Conservation (phyloP, 2,797 vertebrate genomes). For the Tangara arthus region DNA sequence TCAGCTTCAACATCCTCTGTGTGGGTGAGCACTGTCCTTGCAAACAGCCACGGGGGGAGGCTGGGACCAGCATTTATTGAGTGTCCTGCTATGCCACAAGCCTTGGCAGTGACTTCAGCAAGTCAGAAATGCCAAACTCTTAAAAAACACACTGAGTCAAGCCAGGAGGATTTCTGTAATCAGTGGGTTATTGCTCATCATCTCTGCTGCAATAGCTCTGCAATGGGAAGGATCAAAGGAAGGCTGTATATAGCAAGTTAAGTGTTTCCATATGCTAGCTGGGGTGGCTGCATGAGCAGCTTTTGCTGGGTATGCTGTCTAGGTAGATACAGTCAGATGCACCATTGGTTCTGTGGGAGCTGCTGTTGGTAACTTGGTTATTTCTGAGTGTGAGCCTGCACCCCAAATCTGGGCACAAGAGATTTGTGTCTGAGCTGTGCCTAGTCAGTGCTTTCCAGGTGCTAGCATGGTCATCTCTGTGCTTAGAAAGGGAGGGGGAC, state of each 20-base stretch:
- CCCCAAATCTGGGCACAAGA: neutral
- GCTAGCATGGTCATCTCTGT: neutral
- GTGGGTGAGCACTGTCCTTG: slow-evolving; percentile 85
- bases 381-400: neutral
- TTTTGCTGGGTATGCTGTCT: neutral
- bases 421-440: neutral
- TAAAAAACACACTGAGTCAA: neutral
- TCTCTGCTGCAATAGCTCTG: neutral
- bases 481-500: neutral
- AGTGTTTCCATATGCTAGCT: neutral
- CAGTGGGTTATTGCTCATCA: neutral
- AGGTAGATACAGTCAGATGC: neutral
- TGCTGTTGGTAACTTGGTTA: neutral
- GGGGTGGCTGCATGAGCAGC: neutral
- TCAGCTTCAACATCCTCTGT: slow-evolving; percentile 99
- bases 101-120: neutral
- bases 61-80: neutral
- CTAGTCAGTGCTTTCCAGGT: neutral
- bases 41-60: neutral
- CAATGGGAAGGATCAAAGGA: neutral
- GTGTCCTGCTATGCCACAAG: neutral
- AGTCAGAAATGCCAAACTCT: neutral
- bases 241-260: neutral
- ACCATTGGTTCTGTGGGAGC: neutral
- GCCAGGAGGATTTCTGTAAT: neutral